phyloP scores from a whole-genome alignment of 2,888 invertebrate genomes.

The Caenorhabditis sp. region DNA sequence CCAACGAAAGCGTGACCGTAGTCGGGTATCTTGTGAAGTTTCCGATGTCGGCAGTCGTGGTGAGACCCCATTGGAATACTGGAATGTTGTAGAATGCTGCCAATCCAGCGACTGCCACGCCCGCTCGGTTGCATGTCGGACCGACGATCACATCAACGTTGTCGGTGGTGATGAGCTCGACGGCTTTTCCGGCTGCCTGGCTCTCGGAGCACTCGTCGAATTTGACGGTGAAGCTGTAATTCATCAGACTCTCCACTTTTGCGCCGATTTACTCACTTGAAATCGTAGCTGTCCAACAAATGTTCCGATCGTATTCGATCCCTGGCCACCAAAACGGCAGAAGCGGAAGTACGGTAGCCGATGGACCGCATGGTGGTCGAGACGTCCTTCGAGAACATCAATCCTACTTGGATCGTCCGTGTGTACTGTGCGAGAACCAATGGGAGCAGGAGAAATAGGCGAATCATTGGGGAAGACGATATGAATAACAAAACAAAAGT shows the following conservation, averaged over 20 bases:
- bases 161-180: constrained; percentile 48
- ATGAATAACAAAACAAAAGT: not conserved
- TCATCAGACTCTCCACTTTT: too few species aligned
- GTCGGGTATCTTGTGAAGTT: constrained; percentile 55
- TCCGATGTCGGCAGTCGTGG: constrained; percentile 46
- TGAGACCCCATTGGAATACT: constrained; percentile 59
- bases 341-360: constrained; percentile 58
- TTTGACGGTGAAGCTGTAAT: constrained; percentile 36
- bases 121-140: constrained; percentile 71
- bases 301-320: constrained; percentile 59
- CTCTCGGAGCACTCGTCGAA: constrained; percentile 69
- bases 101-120: constrained; percentile 49
- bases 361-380: constrained; percentile 21
- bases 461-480: constrained; percentile 10
- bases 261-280: too few species aligned
- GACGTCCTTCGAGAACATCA: constrained; percentile 46
- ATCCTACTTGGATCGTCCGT: constrained; percentile 48
- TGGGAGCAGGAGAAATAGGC: constrained; percentile 3
- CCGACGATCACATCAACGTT: constrained; percentile 69
- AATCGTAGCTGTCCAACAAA: constrained; percentile 53
- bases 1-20: constrained; percentile 35
- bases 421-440: not conserved
- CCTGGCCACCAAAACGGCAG: constrained; percentile 62
- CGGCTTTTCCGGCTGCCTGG: constrained; percentile 60
- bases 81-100: constrained; percentile 60